Percentiles rank a stretch among this genome's conserved stretches.
phyloP scores from a whole-genome alignment of 2,797 vertebrate genomes.

The Mormyrus proboscirostris region DNA sequence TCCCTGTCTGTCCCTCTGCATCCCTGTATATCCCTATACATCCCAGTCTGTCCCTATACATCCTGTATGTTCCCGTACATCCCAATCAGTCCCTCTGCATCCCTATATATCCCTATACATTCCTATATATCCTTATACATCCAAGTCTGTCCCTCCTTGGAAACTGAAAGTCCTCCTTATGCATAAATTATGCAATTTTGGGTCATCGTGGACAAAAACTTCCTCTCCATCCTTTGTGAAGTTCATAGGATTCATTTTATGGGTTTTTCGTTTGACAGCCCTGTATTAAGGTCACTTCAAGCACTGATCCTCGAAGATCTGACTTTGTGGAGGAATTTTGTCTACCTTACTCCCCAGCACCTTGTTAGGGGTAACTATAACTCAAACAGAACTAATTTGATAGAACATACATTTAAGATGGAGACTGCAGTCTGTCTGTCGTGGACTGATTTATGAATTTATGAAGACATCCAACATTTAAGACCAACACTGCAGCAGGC shows the following conservation, averaged over 20 bases:
- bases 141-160: background rate
- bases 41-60: background rate
- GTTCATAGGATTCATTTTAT: background rate
- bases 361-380: background rate
- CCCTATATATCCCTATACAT: background rate
- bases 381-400: background rate
- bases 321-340: background rate
- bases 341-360: background rate
- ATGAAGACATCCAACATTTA: background rate
- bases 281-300: background rate
- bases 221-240: background rate
- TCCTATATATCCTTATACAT: background rate
- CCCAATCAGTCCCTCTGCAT: background rate
- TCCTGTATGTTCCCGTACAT: too few species aligned
- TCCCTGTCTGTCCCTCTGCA: background rate
- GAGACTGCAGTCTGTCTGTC: background rate
- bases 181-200: background rate
- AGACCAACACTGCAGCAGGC: background rate
- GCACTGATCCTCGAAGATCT: background rate
- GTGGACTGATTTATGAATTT: background rate
- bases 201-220: background rate
- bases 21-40: background rate
- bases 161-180: background rate
- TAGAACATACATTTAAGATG: background rate
- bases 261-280: background rate